Evolutionary conservation across 2,797 vertebrate genomes (phyloP), one percentile per base, ranked within the genome.

Genomic region (Euphonia xanthogaster): DNA sequence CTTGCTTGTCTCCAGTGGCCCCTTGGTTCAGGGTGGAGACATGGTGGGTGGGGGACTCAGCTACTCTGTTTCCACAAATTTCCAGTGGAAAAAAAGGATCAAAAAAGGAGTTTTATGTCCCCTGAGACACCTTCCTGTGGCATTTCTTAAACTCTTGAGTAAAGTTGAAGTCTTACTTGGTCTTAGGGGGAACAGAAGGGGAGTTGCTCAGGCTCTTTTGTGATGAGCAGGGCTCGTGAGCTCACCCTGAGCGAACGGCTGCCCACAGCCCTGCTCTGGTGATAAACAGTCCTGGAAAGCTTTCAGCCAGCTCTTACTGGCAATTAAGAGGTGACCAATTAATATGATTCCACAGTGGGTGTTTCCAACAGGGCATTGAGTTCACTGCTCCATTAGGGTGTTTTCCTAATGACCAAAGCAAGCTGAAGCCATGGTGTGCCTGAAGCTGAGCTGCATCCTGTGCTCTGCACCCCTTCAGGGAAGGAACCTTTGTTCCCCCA

Each of bases 281-380:
- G 51, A 66, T 30, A 62, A 71, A 50, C 22, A 45, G 23, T 5
- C 42, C 37, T 30, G 70, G 71, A 86, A 53, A 87, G 18, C 55
- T 35, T 77, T 62, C 61, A 53, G 61, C 24, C 42, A 80, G 12
- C 61, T 82, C 63, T 71, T 65, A n/a, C 78, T 81, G 68, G 39
- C 70, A 94, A 66, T 95, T 78, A 93, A 45, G 24, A 80, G 51
- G 37, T 66, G 86, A 60, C 33, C 86, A 74, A 92, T 90, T 84
- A 86, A 33, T 25, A 12, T n/a, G 31, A 86, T 35, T 31, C 37
- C 3, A 2, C 7, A 23, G 44, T 9, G 25, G 45, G 14, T 75
- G 7, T 53, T 86, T 75, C 80, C 60, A 53, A 4, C 5, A 20
- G 25, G 44, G 16, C 44, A 9, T 58, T 88, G 66, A 57, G 37